Conservation (phyloP, 2,113 vertebrate genomes). For the Colistium nudipinnis region DNA sequence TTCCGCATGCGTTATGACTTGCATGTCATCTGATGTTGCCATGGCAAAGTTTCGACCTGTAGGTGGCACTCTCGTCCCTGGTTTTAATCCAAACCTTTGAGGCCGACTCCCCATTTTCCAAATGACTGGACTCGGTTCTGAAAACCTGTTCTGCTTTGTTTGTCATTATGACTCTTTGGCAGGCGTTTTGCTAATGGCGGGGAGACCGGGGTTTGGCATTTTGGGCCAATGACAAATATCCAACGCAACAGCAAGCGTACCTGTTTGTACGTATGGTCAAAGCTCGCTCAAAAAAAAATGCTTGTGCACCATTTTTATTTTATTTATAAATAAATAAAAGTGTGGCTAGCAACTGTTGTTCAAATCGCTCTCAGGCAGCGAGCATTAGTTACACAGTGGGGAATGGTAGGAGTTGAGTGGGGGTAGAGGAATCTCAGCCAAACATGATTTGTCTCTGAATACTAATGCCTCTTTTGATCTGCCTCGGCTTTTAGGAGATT, state of each 20-base stretch:
- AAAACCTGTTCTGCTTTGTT: constrained; percentile 53
- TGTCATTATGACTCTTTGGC: constrained; percentile 38
- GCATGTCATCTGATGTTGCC: constrained; percentile 19
- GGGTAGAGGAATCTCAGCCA: constrained; percentile 74
- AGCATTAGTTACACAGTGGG: constrained; percentile 75
- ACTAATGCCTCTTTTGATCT: constrained; percentile 80
- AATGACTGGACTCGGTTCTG: constrained; percentile 57
- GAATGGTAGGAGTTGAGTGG: constrained; percentile 71
- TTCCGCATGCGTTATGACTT: constrained; percentile 13
- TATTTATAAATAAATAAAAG: too few species aligned
- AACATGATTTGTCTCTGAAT: constrained; percentile 79
- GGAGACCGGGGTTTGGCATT: background rate
- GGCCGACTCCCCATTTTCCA: constrained; percentile 64
- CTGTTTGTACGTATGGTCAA: constrained; percentile 62
- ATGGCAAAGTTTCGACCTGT: constrained; percentile 61
- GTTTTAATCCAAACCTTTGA: constrained; percentile 64
- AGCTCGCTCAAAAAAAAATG: constrained; percentile 52
- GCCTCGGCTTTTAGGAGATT: constrained; percentile 75
- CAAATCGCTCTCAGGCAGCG: constrained; percentile 65
- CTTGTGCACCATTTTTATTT: constrained; percentile 69
- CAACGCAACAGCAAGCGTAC: constrained; percentile 1
- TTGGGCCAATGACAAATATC: constrained; percentile 16
- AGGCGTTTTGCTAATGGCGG: constrained; percentile 32
- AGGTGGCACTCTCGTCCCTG: constrained; percentile 77
- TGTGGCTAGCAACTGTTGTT: constrained; percentile 71